Conservation (phyloP, 37 sponge, comb jelly and placozoan species). For the Diacarnus erythraeanus region DNA sequence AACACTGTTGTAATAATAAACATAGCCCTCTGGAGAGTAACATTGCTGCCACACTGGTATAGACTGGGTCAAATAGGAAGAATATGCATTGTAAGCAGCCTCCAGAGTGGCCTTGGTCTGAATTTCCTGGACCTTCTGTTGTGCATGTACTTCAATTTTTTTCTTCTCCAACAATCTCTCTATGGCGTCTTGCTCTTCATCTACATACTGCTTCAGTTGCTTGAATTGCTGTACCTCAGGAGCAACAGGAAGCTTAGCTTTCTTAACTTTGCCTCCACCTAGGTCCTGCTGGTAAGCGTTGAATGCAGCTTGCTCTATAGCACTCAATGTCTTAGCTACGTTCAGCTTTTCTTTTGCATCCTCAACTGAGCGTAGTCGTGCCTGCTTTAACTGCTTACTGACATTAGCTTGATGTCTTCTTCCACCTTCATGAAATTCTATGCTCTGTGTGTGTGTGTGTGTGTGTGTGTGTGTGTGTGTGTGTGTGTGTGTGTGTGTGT, state of each 20-base stretch:
- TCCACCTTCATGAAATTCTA: conserved; percentile 85
- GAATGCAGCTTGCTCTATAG: conserved; percentile 55
- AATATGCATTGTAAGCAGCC: not conserved
- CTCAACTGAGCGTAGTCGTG: conserved; percentile 11
- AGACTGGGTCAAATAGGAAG: conserved; percentile 2
- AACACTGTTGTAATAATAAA: conserved; percentile 75
- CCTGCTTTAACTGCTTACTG: conserved; percentile 49
- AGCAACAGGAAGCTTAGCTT: not conserved
- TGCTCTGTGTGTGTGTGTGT: conserved; percentile 51
- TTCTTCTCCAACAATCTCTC: conserved; percentile 5
- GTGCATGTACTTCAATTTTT: not conserved
- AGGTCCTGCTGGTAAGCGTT: conserved; percentile 48
- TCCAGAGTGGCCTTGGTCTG: not conserved
- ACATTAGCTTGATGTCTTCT: conserved; percentile 79
- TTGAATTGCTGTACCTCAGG: not conserved
- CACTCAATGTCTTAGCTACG: conserved; percentile 11
- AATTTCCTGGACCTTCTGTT: conserved; percentile 6
- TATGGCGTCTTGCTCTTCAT: not conserved
- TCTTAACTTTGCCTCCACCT: not conserved
- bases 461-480: too few relatives aligned
- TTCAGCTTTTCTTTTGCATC: conserved; percentile 45
- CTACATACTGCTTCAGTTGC: not conserved
- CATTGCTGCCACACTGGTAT: conserved; percentile 62
- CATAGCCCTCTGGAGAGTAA: conserved; percentile 67
- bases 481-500: too few relatives aligned